These are phyloP conservation scores for Idaea biselata DNA, from an alignment of 2,888 invertebrate species.

Conservation along the genomic window DNA sequence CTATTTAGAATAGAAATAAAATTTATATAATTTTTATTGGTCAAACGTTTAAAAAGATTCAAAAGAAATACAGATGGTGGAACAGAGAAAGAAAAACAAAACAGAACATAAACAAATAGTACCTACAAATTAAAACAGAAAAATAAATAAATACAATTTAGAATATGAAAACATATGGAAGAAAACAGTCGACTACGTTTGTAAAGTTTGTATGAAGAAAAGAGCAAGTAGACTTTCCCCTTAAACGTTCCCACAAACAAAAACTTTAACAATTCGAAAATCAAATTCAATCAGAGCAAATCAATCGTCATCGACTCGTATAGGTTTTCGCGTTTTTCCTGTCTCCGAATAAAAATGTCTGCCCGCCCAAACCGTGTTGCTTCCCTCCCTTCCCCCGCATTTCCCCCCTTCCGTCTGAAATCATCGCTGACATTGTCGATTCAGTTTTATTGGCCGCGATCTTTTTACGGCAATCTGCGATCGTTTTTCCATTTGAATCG, in stretches of 20 bases:
- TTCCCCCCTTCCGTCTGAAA: slow-evolving; percentile 40
- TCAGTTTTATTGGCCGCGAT: slow-evolving; percentile 72
- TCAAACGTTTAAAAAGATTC: too few species aligned
- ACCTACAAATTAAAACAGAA: too few species aligned
- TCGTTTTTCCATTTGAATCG: slow-evolving; percentile 73
- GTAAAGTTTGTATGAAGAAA: too few species aligned
- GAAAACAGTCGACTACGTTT: too few species aligned
- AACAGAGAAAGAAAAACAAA: too few species aligned
- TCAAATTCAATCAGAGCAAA: slow-evolving; percentile 49
- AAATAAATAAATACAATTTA: too few species aligned
- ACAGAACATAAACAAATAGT: too few species aligned
- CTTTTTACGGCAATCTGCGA: slow-evolving; percentile 75
- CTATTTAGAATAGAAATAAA: too few species aligned
- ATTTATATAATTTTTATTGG: too few species aligned
- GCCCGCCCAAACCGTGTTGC: slow-evolving; percentile 77
- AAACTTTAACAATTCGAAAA: slow-evolving; percentile 30
- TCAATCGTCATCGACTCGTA: slow-evolving; percentile 63
- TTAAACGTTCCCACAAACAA: slow-evolving; percentile 18
- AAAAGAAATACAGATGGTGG: too few species aligned
- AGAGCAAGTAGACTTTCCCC: too few species aligned
- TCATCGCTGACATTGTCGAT: slow-evolving; percentile 73
- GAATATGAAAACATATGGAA: too few species aligned
- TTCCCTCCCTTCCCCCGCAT: slow-evolving; percentile 31
- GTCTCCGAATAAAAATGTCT: slow-evolving; percentile 64
- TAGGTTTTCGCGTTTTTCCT: slow-evolving; percentile 55